Evolutionary conservation across 2,113 vertebrate species (phyloP).

Genomic region (Trematocara marginatum): DNA sequence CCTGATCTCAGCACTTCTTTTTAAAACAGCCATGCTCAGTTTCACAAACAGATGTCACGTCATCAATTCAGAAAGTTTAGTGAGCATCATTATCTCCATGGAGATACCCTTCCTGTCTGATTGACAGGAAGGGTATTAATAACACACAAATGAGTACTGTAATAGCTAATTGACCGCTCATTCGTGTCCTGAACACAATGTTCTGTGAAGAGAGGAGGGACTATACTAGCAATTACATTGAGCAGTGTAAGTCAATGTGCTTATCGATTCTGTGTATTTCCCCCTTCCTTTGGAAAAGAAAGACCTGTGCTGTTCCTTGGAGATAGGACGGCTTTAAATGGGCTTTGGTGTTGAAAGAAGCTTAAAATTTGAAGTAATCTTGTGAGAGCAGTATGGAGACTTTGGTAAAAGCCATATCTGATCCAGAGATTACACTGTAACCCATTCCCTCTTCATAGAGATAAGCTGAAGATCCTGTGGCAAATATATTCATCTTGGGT

Average conservation of each 20-base stretch:
- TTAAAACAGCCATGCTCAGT: slow-evolving; percentile 24
- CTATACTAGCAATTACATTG: slow-evolving; percentile 27
- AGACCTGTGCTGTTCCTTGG: slow-evolving; percentile 19
- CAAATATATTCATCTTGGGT: slow-evolving; percentile 15
- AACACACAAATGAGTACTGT: slow-evolving; percentile 45
- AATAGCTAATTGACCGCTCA: slow-evolving; percentile 53
- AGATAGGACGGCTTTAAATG: slow-evolving; percentile 33
- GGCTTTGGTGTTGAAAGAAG: slow-evolving; percentile 18
- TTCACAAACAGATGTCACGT: slow-evolving; percentile 44
- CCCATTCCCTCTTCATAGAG: slow-evolving; percentile 1
- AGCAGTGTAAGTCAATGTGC: slow-evolving; percentile 18
- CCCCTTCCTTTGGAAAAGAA: slow-evolving; percentile 1
- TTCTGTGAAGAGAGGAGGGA: slow-evolving; percentile 27
- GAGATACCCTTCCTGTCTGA: slow-evolving; percentile 7
- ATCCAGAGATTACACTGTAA: slow-evolving; percentile 52
- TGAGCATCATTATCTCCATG: neutral
- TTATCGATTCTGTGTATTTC: slow-evolving; percentile 32
- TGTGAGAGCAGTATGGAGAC: neutral
- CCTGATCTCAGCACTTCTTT: slow-evolving; percentile 31
- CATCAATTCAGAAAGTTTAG: neutral
- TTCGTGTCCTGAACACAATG: slow-evolving; percentile 54
- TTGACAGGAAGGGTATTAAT: slow-evolving; percentile 41
- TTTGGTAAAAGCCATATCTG: slow-evolving; percentile 42
- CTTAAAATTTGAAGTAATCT: slow-evolving; percentile 51
- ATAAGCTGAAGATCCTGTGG: slow-evolving; percentile 24